These are phyloP conservation scores for Myoxocephalus aenaeus DNA, from an alignment of 2,797 vertebrate species.

Conservation along the genomic window DNA sequence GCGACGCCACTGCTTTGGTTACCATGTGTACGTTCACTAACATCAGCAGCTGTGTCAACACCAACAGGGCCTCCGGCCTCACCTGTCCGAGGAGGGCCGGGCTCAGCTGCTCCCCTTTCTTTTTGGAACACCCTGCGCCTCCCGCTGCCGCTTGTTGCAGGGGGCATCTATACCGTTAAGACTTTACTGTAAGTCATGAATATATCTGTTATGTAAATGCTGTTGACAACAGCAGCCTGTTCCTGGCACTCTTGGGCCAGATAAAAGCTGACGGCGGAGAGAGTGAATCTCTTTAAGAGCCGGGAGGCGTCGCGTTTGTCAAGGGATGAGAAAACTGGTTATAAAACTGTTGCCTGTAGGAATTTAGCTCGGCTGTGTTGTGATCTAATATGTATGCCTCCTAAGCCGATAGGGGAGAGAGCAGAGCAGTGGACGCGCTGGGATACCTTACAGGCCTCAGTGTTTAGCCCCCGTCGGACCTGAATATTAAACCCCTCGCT, in stretches of 20 bases:
- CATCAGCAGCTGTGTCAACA: constrained; percentile 78
- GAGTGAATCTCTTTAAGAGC: constrained; percentile 54
- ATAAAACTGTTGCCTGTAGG: constrained; percentile 49
- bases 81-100: constrained; percentile 72
- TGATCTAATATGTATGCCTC: constrained; percentile 36
- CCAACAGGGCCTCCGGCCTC: constrained; percentile 58
- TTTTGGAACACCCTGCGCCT: neutral
- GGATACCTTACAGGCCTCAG: constrained; percentile 46
- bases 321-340: constrained; percentile 33
- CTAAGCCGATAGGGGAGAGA: constrained; percentile 28
- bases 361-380: constrained; percentile 37
- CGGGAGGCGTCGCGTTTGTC: constrained; percentile 47
- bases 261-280: constrained; percentile 60
- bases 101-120: constrained; percentile 47
- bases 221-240: constrained; percentile 33
- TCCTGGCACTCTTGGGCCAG: constrained; percentile 47
- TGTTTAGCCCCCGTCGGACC: constrained; percentile 53
- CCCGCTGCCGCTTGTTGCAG: neutral
- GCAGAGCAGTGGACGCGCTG: constrained; percentile 14
- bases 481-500: constrained; percentile 75
- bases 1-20: constrained; percentile 24
- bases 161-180: neutral
- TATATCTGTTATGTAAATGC: constrained; percentile 39
- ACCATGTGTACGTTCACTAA: constrained; percentile 59
- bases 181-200: constrained; percentile 27